Percentiles rank a stretch among this genome's conserved stretches.
These are phyloP conservation scores for Ictidomys tridecemlineatus DNA, from an alignment of 2,113 vertebrate genomes.

Conservation along the genomic window DNA sequence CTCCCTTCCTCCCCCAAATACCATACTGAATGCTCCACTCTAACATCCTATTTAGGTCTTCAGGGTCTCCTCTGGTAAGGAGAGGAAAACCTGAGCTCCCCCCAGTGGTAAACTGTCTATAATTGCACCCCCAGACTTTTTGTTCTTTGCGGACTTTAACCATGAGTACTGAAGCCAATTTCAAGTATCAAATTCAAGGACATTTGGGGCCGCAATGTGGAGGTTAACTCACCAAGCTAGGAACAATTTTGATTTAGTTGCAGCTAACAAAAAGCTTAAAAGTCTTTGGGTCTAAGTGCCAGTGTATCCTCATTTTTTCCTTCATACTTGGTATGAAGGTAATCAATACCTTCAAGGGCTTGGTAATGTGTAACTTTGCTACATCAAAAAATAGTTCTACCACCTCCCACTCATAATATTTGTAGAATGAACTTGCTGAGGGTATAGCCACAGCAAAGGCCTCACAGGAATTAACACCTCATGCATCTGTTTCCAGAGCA, in stretches of 20 bases:
- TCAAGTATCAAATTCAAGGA: background rate
- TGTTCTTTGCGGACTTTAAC: background rate
- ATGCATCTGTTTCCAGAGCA: background rate
- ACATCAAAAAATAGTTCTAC: background rate
- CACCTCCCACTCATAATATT: background rate
- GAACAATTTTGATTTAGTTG: background rate
- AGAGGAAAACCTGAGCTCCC: background rate
- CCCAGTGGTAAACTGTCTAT: background rate
- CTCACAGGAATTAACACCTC: background rate
- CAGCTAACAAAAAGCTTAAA: constrained; percentile 15
- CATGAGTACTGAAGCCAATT: background rate
- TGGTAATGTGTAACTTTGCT: background rate
- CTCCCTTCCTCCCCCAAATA: background rate
- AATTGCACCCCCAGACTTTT: background rate
- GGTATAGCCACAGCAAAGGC: background rate
- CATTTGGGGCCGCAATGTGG: background rate
- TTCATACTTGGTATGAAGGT: background rate
- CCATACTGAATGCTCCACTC: background rate
- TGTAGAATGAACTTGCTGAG: background rate
- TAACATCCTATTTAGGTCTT: rapidly evolving
- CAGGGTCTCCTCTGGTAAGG: background rate
- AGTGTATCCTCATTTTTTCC: background rate
- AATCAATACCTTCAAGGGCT: background rate
- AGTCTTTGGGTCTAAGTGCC: background rate
- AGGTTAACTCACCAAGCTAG: no score